Evolutionary conservation across 1,140 invertebrate genomes (phyloP).

Genomic region (Hestina assimilis): DNA sequence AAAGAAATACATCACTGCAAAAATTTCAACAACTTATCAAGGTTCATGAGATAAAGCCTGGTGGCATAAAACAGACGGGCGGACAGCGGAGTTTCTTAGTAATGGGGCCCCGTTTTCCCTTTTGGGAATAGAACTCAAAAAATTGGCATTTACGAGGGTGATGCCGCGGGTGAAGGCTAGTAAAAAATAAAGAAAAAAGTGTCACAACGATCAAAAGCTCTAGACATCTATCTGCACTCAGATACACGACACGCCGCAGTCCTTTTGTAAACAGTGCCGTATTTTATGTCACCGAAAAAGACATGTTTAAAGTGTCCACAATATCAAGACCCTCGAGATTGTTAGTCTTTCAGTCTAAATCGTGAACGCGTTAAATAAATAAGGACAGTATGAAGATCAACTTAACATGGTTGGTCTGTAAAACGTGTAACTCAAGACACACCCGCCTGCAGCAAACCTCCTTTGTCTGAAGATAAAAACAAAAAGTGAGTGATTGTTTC

Average conservation of each 20-base stretch:
- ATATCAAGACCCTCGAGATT: slow-evolving; percentile 30
- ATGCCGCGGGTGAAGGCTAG: no score
- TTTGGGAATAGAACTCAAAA: no score
- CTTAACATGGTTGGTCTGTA: slow-evolving; percentile 35
- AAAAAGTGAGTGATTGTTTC: slow-evolving; percentile 60
- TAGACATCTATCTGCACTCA: slow-evolving; percentile 44
- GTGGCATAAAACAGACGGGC: no score
- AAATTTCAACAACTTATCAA: no score
- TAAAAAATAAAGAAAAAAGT: slow-evolving; percentile 43
- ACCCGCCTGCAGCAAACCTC: slow-evolving; percentile 43
- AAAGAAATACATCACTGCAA: no score
- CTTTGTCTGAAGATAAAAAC: slow-evolving; percentile 43
- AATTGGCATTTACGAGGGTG: no score
- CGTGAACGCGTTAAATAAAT: slow-evolving; percentile 17
- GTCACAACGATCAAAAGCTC: slow-evolving; percentile 44
- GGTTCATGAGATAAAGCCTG: no score
- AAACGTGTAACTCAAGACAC: slow-evolving; percentile 51
- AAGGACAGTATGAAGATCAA: slow-evolving; percentile 23
- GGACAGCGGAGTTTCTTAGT: no score
- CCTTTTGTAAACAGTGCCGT: slow-evolving; percentile 43
- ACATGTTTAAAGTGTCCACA: slow-evolving; percentile 49
- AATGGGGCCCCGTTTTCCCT: no score
- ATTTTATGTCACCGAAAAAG: slow-evolving; percentile 48
- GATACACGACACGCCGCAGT: slow-evolving; percentile 46
- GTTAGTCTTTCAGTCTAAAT: slow-evolving; percentile 2